phyloP scores from a whole-genome alignment of 2,888 invertebrate genomes.

The Stegana nigrithorax region DNA sequence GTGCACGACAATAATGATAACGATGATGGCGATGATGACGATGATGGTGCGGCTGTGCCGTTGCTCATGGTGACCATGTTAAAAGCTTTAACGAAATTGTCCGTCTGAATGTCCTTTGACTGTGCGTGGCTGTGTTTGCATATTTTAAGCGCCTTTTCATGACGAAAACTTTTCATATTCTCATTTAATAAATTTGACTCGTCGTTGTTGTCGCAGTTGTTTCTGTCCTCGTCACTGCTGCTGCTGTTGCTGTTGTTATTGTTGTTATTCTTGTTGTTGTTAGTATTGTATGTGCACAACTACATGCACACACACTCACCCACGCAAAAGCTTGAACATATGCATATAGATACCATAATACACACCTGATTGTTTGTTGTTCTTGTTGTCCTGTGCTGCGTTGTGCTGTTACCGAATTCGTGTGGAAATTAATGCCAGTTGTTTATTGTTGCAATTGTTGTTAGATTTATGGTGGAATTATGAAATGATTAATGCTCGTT shows the following conservation, averaged over 20 bases:
- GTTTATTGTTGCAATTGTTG: constrained; percentile 42
- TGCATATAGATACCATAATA: too few relatives aligned
- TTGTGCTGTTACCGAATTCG: not conserved
- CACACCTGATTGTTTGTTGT: constrained; percentile 16
- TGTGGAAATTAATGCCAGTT: too few relatives aligned
- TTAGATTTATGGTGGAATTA: constrained; percentile 64
- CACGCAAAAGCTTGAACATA: too few relatives aligned
- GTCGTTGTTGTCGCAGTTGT: not conserved
- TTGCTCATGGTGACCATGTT: not conserved
- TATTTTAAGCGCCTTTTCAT: not conserved
- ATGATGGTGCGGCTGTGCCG: not conserved
- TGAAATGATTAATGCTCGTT: constrained; percentile 59
- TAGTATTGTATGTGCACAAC: constrained; percentile 45
- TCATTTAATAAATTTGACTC: constrained; percentile 56
- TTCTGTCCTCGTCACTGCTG: not conserved
- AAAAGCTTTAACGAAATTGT: too few relatives aligned
- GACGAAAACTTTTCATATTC: constrained; percentile 61
- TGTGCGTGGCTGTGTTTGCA: not conserved
- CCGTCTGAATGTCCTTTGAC: not conserved
- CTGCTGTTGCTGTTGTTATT: not conserved
- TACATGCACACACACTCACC: not conserved
- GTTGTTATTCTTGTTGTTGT: constrained; percentile 35
- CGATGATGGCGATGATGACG: not conserved
- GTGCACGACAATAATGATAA: too few relatives aligned
- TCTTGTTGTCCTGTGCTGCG: not conserved